phyloP scores from a whole-genome alignment of 1,140 invertebrate species.

The Belonocnema kinseyi region DNA sequence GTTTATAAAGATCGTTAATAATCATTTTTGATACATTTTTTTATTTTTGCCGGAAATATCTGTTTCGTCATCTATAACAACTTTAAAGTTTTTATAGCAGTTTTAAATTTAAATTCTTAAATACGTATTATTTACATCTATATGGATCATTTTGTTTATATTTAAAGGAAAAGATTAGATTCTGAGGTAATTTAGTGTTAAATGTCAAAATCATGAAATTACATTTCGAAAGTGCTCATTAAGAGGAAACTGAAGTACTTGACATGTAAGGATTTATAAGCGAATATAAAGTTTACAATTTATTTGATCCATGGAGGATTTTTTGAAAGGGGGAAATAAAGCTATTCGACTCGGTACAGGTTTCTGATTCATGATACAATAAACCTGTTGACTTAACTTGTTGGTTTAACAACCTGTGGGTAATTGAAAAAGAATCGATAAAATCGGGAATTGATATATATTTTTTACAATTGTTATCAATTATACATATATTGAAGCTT shows the following conservation, averaged over 20 bases:
- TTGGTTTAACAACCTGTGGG: constrained; percentile 15
- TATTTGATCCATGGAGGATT: constrained; percentile 18
- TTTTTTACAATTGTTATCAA: too few species aligned
- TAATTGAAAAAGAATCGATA: constrained; percentile 21
- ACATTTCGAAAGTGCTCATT: constrained; percentile 21
- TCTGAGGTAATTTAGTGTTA: constrained; percentile 8
- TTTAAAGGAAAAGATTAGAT: background rate
- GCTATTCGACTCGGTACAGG: constrained; percentile 18
- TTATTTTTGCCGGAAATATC: too few species aligned
- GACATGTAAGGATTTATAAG: constrained; percentile 18
- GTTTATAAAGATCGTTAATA: too few species aligned
- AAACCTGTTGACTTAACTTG: constrained; percentile 29
- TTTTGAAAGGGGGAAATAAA: constrained; percentile 19
- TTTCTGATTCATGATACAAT: constrained; percentile 29
- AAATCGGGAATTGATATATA: constrained; percentile 13
- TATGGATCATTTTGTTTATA: background rate
- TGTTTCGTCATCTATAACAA: too few species aligned
- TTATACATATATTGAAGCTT: too few species aligned
- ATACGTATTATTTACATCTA: too few species aligned
- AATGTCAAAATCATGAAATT: constrained; percentile 28
- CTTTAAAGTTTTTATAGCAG: too few species aligned
- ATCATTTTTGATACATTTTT: too few species aligned
- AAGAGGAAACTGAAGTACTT: constrained; percentile 8
- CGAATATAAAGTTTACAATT: constrained; percentile 32
- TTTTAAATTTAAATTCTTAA: too few species aligned